phyloP scores from a whole-genome alignment of 2,888 invertebrate genomes.

The Oligia latruncula region DNA sequence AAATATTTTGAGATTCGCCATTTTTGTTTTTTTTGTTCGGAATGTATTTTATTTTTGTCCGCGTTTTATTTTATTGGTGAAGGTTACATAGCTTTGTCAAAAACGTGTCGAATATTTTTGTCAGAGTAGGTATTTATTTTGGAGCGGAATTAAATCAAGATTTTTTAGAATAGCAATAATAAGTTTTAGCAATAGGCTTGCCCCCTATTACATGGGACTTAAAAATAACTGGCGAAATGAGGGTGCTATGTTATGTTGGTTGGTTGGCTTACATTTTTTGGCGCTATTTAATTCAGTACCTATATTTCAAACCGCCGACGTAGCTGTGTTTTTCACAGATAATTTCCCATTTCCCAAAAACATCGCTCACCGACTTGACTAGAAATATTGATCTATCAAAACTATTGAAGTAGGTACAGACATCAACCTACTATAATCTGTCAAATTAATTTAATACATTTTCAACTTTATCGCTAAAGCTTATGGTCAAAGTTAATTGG shows the following conservation, averaged over 20 bases:
- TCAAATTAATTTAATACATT: too few relatives aligned
- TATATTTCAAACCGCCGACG: not conserved
- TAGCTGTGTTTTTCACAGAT: not conserved
- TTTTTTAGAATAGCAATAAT: not conserved
- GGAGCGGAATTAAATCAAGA: not conserved
- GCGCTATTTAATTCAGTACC: not conserved
- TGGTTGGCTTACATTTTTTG: too few relatives aligned
- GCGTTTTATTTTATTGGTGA: slow-evolving; percentile 58
- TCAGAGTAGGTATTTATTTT: not conserved
- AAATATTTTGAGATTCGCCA: slow-evolving; percentile 85
- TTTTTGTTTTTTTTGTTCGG: slow-evolving; percentile 69
- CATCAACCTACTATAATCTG: too few relatives aligned
- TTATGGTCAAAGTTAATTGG: too few relatives aligned
- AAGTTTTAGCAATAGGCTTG: not conserved
- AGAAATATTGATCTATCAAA: not conserved
- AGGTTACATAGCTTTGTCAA: slow-evolving; percentile 53
- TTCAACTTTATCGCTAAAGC: too few relatives aligned
- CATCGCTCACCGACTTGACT: too few relatives aligned
- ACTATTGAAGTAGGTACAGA: not conserved
- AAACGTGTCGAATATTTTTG: slow-evolving; percentile 49
- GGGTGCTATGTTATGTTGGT: too few relatives aligned
- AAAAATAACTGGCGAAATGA: not conserved
- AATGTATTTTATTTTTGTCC: slow-evolving; percentile 44
- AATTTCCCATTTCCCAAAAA: too few relatives aligned
- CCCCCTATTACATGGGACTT: not conserved